Evolutionary conservation across 37 sponge, comb jelly and placozoan genomes (phyloP), one percentile per base, ranked within the genome.

Genomic region (Sycon ciliatum): DNA sequence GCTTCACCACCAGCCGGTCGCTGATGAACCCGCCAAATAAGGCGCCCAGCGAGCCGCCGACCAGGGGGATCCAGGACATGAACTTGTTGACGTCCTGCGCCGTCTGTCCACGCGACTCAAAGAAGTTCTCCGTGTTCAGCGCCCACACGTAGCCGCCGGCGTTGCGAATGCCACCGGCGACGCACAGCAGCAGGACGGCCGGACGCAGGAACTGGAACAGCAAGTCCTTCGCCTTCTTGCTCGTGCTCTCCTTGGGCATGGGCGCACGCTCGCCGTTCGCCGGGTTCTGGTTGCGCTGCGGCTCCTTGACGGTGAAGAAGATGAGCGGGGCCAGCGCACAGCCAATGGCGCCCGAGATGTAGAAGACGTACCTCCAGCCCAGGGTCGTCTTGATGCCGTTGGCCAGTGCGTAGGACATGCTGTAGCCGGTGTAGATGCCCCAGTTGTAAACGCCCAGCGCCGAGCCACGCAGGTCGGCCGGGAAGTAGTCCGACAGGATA

Each of bases 71-170:
- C 82, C 85, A 81, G 9, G 49, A 42, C 13, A 42, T 18, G 13
- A 42, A 18, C 49, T 42, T 42, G 49, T 42, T 13, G 9, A 42
- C 49, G 9, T 42, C 13, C 6, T 34, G 53, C 74, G 32, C 2
- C 9, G 33, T 61, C 16, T 71, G 4, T 70, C 56, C 34, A 31
- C 34, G 20, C 1, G 67, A 53, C 23, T 78, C 9, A 64, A 85
- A 89, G 74, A 85, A 89, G n/a, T 73, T 53, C 60, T 89, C 73
- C 0, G 89, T 84, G 64, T 89, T 84, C 65, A 84, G 84, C 0
- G 82, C 89, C 85, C 85, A 89, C 32, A 89, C 89, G 61, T 89
- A 89, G 34, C 89, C 89, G 4, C 83, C 89, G 54, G 85, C 89
- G 28, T 89, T 84, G 0, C 89, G 52, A 16, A 89, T 71, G 1